A percentile compares a stretch with the other conserved stretches of the same genome.
These are phyloP conservation scores for Lipotes vexillifer DNA, from an alignment of 2,113 vertebrate species.

Conservation along the genomic window DNA sequence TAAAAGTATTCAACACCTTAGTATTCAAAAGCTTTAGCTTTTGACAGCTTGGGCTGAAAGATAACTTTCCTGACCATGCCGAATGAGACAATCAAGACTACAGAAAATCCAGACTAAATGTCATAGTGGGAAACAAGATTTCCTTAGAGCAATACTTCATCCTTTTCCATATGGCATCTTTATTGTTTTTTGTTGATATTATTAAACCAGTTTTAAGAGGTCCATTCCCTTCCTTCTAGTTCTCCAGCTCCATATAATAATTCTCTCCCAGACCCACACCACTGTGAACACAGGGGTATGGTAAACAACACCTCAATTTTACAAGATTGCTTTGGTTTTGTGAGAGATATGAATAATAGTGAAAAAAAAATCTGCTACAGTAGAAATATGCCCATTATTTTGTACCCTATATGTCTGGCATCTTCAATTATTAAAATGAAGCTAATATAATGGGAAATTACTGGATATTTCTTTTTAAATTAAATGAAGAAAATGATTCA, in stretches of 20 bases:
- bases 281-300: neutral
- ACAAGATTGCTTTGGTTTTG: neutral
- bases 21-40: neutral
- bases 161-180: neutral
- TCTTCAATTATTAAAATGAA: slow-evolving; percentile 42
- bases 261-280: neutral
- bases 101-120: neutral
- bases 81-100: neutral
- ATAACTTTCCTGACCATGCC: neutral
- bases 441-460: neutral
- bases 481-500: slow-evolving; percentile 35
- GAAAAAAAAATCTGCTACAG: neutral
- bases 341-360: neutral
- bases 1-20: neutral
- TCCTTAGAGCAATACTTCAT: neutral
- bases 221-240: neutral
- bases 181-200: neutral
- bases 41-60: neutral
- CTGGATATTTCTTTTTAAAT: neutral
- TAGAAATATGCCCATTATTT: slow-evolving; percentile 19
- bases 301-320: neutral
- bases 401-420: neutral
- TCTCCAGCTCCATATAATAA: neutral
- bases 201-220: neutral
- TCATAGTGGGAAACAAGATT: neutral